Conservation (phyloP, 2,797 vertebrate species). For the Eurystomus glaucurus region DNA sequence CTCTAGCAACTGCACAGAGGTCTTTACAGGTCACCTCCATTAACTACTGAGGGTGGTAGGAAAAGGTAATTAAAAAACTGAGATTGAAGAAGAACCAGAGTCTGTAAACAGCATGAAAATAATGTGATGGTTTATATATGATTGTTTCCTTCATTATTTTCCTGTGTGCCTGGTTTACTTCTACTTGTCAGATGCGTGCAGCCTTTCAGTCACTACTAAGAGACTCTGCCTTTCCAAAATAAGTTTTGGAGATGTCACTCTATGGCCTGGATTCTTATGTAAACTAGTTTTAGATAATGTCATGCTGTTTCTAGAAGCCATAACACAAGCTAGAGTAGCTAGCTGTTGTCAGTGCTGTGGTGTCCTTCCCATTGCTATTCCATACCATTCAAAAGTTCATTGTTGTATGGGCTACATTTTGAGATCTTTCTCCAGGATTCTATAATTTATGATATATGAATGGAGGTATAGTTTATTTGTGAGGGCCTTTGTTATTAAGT, state of each 20-base stretch:
- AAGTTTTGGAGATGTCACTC: not conserved
- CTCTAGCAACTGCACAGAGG: not conserved
- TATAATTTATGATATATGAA: not conserved
- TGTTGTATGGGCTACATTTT: not conserved
- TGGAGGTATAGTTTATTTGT: not conserved
- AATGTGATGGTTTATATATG: accelerated
- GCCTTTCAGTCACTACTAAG: not conserved
- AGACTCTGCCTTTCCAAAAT: not conserved
- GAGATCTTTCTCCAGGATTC: not conserved
- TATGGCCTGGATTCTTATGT: not conserved
- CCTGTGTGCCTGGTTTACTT: not conserved
- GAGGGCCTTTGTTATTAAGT: not conserved
- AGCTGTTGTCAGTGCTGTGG: not conserved
- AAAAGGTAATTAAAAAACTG: not conserved
- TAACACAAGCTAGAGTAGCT: not conserved
- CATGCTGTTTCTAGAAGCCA: not conserved
- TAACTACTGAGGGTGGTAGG: not conserved
- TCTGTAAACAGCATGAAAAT: not conserved
- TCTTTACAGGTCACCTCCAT: not conserved
- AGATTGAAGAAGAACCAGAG: not conserved
- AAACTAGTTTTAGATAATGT: not conserved
- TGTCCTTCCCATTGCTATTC: not conserved
- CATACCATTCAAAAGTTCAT: not conserved
- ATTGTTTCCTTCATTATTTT: not conserved
- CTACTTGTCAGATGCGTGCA: not conserved